Evolutionary conservation across 1,140 invertebrate genomes (phyloP).

Genomic region (Phthorimaea operculella): DNA sequence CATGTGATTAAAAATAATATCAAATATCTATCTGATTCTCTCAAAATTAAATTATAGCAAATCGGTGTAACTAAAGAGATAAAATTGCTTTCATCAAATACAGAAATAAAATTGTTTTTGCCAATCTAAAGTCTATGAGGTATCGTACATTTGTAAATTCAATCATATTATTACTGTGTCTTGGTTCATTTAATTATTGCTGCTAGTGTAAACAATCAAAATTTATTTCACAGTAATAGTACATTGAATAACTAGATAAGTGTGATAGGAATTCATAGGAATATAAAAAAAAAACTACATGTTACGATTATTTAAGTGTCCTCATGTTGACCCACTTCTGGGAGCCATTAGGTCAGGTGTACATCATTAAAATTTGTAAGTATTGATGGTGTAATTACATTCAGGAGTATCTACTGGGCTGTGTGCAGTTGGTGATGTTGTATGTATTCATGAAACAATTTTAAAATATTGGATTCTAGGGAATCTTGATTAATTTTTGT

Average conservation of each 20-base stretch:
- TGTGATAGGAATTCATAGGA: not conserved
- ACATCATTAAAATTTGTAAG: conserved; percentile 52
- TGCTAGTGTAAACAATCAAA: not conserved
- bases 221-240: conserved; percentile 1
- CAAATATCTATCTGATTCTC: not conserved
- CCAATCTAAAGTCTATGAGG: too few species aligned
- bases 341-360: conserved; percentile 41
- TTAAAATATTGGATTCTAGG: conserved; percentile 13
- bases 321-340: conserved; percentile 16
- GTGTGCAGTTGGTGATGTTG: conserved; percentile 56
- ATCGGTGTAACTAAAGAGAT: too few species aligned
- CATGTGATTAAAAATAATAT: conserved; percentile 21
- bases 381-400: conserved; percentile 41
- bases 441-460: conserved; percentile 52
- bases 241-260: conserved; percentile 1
- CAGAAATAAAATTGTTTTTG: too few species aligned
- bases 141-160: not conserved
- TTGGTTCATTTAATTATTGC: not conserved
- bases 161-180: not conserved
- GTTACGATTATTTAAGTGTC: not conserved
- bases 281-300: not conserved
- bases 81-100: too few species aligned
- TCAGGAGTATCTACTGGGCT: conserved; percentile 34
- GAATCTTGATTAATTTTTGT: conserved; percentile 4
- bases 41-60: too few species aligned